Evolutionary conservation across 2,797 vertebrate species (phyloP), one percentile per base, ranked within the genome.

Genomic region (Crenuchus spilurus): DNA sequence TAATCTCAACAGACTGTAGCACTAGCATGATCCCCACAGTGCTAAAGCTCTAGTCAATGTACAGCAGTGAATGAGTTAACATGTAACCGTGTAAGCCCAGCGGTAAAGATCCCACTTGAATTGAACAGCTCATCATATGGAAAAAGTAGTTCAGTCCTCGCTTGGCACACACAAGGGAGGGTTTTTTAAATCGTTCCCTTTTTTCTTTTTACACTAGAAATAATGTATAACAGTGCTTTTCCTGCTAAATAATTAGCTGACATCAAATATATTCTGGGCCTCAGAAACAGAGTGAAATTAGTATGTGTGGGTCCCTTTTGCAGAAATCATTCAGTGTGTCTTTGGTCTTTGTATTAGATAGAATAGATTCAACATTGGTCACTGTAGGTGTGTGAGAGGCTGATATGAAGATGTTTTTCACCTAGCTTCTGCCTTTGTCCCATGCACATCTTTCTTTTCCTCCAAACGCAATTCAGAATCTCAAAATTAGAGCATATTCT

Each of bases 51-150:
- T 10, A 26, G 20, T 68, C 77, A 73, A 44, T 13, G 30, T 44
- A 44, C 6, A 51, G 87, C 35, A 58, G 65, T 63, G 74, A 77
- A 88, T 75, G 84, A 74, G 88, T 91, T 90, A 92, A 90, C 57
- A 42, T 65, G 74, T 78, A 72, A 66, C 79, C 69, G 68, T 72
- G 76, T 49, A 69, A 74, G 87, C 84, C 85, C 84, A 65, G 78
- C 20, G 82, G 87, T 81, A 76, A 79, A 72, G 70, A 76, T 90
- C 90, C 89, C 90, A 62, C 79, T 72, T 82, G 91, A 89, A 79
- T 88, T 75, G 82, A 84, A 84, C 84, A 81, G 84, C 86, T 90
- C 80, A 80, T 82, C 80, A 71, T 79, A 76, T 78, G 80, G 75
- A 82, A 80, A 84, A 85, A 87, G 83, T 87, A 85, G 84, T 84